Conservation (phyloP, 2,888 invertebrate genomes). For the Lucinisca nassula region DNA sequence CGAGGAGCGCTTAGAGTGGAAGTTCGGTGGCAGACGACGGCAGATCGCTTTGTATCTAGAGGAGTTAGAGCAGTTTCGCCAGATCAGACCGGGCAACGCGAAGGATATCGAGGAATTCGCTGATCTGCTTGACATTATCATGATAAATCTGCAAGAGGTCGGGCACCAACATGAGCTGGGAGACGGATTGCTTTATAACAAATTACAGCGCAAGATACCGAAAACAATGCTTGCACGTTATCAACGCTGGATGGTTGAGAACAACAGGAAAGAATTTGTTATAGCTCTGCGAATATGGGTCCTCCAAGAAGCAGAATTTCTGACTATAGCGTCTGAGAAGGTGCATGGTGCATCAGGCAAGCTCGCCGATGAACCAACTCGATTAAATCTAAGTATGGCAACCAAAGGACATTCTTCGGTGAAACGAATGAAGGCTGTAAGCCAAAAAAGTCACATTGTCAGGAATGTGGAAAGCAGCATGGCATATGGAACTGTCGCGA, state of each 20-base stretch:
- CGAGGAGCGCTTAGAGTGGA: neutral
- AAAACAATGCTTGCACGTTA: slow-evolving; percentile 33
- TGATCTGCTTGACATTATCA: slow-evolving; percentile 41
- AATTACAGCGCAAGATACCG: slow-evolving; percentile 35
- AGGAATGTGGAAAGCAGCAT: slow-evolving; percentile 14
- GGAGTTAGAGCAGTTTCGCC: slow-evolving; percentile 7
- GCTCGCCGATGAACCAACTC: too few relatives aligned
- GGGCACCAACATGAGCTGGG: neutral
- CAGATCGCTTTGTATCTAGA: slow-evolving; percentile 8
- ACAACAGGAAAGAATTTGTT: slow-evolving; percentile 21
- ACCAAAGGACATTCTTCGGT: neutral
- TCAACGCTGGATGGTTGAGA: slow-evolving; percentile 40
- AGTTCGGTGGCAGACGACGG: neutral
- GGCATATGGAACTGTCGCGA: slow-evolving; percentile 27
- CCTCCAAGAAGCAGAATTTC: slow-evolving; percentile 39
- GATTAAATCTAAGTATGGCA: too few relatives aligned
- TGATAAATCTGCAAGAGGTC: slow-evolving; percentile 42
- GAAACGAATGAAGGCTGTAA: neutral
- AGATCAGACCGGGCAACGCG: neutral
- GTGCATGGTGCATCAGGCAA: too few relatives aligned
- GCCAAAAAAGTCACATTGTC: neutral
- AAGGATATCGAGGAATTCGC: slow-evolving; percentile 37
- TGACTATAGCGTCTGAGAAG: too few relatives aligned
- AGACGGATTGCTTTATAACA: too few relatives aligned
- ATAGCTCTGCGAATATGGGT: slow-evolving; percentile 18